Evolutionary conservation across 2,113 vertebrate species (phyloP).

Genomic region (Peromyscus californicus): DNA sequence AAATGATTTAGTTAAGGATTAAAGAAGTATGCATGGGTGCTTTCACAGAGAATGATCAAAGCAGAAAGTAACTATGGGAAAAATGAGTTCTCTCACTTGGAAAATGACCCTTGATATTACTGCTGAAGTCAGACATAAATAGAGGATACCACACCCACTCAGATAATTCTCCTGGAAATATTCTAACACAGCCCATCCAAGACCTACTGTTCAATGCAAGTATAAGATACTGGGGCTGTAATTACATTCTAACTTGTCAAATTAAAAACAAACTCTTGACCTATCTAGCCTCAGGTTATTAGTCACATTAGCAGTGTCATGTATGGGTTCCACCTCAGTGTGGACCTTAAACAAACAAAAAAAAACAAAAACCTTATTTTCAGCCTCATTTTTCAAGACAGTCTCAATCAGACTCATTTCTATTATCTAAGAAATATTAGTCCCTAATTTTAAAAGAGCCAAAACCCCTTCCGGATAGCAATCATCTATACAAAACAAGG

Average conservation of each 20-base stretch:
- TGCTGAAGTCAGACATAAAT: neutral
- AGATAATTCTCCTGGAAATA: neutral
- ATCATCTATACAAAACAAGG: neutral
- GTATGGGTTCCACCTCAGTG: neutral
- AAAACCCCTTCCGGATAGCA: neutral
- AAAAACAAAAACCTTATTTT: neutral
- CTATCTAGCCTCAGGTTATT: neutral
- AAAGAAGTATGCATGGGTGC: neutral
- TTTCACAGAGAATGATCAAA: conserved; percentile 45
- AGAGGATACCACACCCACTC: neutral
- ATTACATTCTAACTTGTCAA: conserved; percentile 22
- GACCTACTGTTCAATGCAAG: neutral
- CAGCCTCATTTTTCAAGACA: conserved; percentile 30
- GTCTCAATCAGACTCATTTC: neutral
- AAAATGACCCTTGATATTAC: conserved; percentile 35
- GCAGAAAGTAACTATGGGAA: conserved; percentile 14
- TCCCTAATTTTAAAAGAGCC: conserved; percentile 14
- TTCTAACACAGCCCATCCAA: neutral
- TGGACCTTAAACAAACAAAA: neutral
- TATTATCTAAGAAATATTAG: conserved; percentile 41
- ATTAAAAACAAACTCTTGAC: neutral
- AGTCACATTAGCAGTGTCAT: neutral
- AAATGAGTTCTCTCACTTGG: conserved; percentile 12
- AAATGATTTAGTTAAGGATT: conserved; percentile 36
- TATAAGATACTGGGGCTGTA: neutral